These are phyloP conservation scores for Lophura nycthemera DNA, from an alignment of 2,113 vertebrate genomes.

Conservation along the genomic window DNA sequence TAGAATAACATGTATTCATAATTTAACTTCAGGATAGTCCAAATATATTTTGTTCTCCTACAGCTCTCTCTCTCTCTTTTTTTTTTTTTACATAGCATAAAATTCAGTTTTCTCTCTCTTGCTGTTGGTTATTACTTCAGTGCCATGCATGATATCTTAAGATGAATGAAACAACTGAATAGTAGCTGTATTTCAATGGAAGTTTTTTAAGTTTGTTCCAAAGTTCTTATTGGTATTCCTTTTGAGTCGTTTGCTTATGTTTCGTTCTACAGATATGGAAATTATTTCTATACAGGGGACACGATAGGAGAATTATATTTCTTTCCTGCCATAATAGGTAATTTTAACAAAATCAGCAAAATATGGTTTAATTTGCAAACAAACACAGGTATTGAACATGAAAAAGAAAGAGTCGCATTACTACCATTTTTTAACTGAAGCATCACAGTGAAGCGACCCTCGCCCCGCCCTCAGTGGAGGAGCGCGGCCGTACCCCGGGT, in stretches of 20 bases:
- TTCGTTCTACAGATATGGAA: background rate
- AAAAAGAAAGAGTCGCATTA: background rate
- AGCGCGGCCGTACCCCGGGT: rapidly evolving
- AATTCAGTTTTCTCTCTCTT: background rate
- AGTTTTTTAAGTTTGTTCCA: background rate
- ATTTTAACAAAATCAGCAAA: background rate
- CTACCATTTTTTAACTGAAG: background rate
- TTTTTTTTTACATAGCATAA: background rate
- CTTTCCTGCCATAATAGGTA: background rate
- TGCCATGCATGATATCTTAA: background rate
- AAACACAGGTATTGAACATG: background rate
- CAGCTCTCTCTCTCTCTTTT: no score
- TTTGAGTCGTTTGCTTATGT: background rate
- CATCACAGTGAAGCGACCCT: background rate
- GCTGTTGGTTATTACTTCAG: background rate
- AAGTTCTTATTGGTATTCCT: background rate
- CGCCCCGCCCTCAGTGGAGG: background rate
- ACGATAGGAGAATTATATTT: background rate
- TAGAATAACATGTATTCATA: background rate
- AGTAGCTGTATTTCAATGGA: background rate
- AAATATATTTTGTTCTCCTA: background rate
- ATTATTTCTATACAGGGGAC: background rate
- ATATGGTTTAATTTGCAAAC: background rate
- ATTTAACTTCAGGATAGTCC: background rate
- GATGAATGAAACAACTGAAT: background rate